These are phyloP conservation scores for Chascanopsetta lugubris DNA, from an alignment of 2,113 vertebrate genomes.

Conservation along the genomic window DNA sequence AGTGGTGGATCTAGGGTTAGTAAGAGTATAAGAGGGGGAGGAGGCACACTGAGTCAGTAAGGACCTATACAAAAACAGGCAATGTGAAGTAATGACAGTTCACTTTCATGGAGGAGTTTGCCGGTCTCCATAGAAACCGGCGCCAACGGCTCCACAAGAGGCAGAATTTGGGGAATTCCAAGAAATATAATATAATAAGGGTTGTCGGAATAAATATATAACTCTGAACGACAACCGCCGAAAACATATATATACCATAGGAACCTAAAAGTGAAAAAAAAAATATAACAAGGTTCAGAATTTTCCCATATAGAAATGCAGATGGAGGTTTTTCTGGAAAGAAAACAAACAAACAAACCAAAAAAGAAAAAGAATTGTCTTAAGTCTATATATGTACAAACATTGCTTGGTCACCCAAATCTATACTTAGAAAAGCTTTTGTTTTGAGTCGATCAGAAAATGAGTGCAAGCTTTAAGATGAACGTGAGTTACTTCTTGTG, in stretches of 20 bases:
- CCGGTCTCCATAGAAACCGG: constrained; percentile 49
- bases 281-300: constrained; percentile 71
- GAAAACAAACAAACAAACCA: constrained; percentile 47
- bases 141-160: constrained; percentile 65
- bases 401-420: constrained; percentile 80
- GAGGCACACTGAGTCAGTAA: constrained; percentile 81
- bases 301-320: constrained; percentile 72
- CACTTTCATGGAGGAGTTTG: constrained; percentile 63
- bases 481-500: constrained; percentile 58
- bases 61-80: constrained; percentile 79
- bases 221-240: constrained; percentile 78
- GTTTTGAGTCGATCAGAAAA: constrained; percentile 78
- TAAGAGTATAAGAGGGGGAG: constrained; percentile 73
- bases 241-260: constrained; percentile 76
- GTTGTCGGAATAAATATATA: constrained; percentile 80
- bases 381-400: constrained; percentile 81
- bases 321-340: constrained; percentile 71
- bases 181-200: constrained; percentile 74
- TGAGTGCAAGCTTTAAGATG: constrained; percentile 81
- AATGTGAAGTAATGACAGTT: constrained; percentile 64
- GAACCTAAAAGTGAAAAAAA: constrained; percentile 73
- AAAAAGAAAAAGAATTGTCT: constrained; percentile 37
- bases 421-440: constrained; percentile 80
- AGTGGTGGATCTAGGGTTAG: constrained; percentile 63
- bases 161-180: constrained; percentile 74